Conservation (phyloP, 2,113 vertebrate species). For the Acanthochromis polyacanthus region DNA sequence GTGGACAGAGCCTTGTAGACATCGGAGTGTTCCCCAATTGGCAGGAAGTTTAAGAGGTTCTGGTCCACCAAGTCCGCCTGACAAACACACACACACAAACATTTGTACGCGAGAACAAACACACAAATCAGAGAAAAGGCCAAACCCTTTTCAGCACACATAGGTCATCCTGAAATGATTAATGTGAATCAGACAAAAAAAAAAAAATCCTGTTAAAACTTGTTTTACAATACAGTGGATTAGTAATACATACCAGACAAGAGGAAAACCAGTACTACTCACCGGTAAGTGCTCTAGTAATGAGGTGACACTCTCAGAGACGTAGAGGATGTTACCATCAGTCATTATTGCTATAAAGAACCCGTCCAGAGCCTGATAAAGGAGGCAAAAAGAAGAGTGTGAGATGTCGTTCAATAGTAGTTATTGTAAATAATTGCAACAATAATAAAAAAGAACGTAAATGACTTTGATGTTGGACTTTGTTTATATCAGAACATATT, state of each 20-base stretch:
- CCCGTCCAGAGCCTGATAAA: slow-evolving; percentile 95
- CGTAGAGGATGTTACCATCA: slow-evolving; percentile 98
- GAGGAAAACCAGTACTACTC: slow-evolving; percentile 77
- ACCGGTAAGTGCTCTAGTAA: slow-evolving; percentile 99
- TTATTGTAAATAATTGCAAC: neutral
- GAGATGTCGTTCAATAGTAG: neutral
- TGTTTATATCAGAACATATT: neutral
- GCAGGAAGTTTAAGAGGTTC: slow-evolving; percentile 99
- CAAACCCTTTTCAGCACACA: neutral
- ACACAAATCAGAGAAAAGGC: neutral
- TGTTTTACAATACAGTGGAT: slow-evolving; percentile 15
- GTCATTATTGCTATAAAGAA: slow-evolving; percentile 99
- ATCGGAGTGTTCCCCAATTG: slow-evolving; percentile 94
- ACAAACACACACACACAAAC: slow-evolving; percentile 39
- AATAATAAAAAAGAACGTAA: neutral
- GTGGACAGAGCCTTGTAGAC: slow-evolving; percentile 96
- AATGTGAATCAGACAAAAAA: slow-evolving; percentile 9
- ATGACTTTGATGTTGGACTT: too few species aligned
- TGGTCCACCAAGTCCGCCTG: slow-evolving; percentile 98
- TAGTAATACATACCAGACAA: neutral
- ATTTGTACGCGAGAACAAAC: slow-evolving; percentile 27
- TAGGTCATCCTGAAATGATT: slow-evolving; percentile 1
- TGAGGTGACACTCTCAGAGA: slow-evolving; percentile 98
- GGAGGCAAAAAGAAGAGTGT: slow-evolving; percentile 29
- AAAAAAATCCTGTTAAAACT: slow-evolving; percentile 10